phyloP scores from a whole-genome alignment of 2,888 invertebrate species.

The Pseudococcus jackbeardsleyi region DNA sequence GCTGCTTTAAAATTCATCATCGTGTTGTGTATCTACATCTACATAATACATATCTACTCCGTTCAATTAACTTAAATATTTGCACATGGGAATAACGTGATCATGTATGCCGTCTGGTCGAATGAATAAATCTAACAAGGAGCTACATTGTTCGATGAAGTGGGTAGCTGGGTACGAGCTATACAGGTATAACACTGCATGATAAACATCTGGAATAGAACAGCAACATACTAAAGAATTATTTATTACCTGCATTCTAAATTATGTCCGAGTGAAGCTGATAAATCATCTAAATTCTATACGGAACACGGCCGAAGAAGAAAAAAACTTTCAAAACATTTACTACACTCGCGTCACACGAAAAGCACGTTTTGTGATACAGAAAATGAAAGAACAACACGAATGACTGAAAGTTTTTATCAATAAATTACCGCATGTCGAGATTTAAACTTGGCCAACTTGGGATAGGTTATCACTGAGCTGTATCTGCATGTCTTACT shows the following conservation, averaged over 20 bases:
- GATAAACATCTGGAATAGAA: not conserved
- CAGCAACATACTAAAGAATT: not conserved
- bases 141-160: not conserved
- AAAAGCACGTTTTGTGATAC: not conserved
- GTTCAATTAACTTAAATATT: not conserved
- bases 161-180: too few relatives aligned
- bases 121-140: not conserved
- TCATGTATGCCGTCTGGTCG: not conserved
- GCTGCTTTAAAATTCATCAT: not conserved
- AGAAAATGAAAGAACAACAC: not conserved
- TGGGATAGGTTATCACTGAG: not conserved
- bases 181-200: not conserved
- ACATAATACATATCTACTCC: not conserved
- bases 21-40: not conserved
- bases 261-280: not conserved
- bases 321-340: not conserved
- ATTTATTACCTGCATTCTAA: not conserved
- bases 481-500: not conserved
- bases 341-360: not conserved
- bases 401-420: not conserved
- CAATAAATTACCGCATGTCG: conserved; percentile 4
- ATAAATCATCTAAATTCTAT: not conserved
- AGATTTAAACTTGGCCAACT: not conserved
- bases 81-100: not conserved
- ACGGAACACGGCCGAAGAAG: not conserved